Conservation (phyloP, 2,888 invertebrate species). For the Globia sparganii region DNA sequence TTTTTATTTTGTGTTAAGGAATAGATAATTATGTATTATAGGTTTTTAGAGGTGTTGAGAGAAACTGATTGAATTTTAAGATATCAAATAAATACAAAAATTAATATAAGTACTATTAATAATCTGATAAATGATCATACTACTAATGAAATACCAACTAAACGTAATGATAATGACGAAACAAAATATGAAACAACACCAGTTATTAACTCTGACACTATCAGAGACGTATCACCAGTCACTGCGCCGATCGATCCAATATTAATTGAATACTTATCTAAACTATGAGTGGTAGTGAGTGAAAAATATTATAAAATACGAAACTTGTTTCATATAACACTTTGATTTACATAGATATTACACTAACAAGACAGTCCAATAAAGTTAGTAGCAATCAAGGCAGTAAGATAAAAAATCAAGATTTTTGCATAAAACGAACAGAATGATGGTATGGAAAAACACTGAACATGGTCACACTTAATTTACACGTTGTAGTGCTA, state of each 20-base stretch:
- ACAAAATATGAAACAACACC: conserved; percentile 42
- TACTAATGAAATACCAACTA: conserved; percentile 25
- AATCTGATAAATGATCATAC: conserved; percentile 12
- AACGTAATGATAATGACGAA: conserved; percentile 55
- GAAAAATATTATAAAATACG: conserved; percentile 12
- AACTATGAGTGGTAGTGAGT: conserved; percentile 9
- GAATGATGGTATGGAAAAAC: neutral
- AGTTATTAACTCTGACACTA: conserved; percentile 68
- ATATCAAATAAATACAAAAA: neutral
- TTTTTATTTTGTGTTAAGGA: neutral
- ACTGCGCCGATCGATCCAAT: conserved; percentile 52
- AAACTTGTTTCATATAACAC: neutral
- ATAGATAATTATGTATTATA: neutral
- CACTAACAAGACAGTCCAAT: neutral
- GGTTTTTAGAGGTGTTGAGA: neutral
- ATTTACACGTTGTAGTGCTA: neutral
- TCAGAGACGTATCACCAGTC: conserved; percentile 52
- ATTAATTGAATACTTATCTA: conserved; percentile 72
- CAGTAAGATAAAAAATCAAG: neutral
- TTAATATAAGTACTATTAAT: conserved; percentile 2
- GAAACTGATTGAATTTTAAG: neutral
- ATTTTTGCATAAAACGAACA: neutral
- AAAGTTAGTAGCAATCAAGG: neutral
- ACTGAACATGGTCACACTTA: too few species aligned
- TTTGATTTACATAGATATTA: neutral